phyloP scores from a whole-genome alignment of 2,888 invertebrate species.

The Ochropleura plecta region DNA sequence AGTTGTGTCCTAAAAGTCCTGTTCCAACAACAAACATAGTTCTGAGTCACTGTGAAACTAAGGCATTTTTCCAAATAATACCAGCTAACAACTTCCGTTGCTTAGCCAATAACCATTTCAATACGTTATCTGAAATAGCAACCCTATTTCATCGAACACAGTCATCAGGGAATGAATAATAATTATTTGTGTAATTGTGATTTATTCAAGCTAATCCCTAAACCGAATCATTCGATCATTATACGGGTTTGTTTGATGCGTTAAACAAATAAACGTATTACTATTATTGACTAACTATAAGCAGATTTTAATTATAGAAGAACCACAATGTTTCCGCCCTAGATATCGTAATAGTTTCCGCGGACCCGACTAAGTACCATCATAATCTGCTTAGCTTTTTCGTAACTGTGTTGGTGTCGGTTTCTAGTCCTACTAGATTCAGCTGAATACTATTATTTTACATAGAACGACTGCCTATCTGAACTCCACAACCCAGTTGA shows the following conservation, averaged over 20 bases:
- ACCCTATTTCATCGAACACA: neutral
- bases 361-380: neutral
- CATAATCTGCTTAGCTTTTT: neutral
- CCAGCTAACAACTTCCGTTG: neutral
- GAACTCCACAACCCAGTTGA: too few species aligned
- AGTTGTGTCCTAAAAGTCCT: slow-evolving; percentile 13
- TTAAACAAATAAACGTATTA: slow-evolving; percentile 21
- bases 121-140: slow-evolving; percentile 22
- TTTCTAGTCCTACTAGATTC: too few species aligned
- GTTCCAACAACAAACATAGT: slow-evolving; percentile 33
- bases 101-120: slow-evolving; percentile 7
- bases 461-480: too few species aligned
- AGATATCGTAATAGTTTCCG: too few species aligned
- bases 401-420: too few species aligned
- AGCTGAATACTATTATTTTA: too few species aligned
- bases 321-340: neutral
- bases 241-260: slow-evolving; percentile 23
- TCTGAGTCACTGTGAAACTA: neutral
- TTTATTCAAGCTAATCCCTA: slow-evolving; percentile 27
- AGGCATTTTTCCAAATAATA: neutral
- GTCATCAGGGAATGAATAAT: slow-evolving; percentile 31
- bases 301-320: neutral
- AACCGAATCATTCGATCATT: slow-evolving; percentile 32
- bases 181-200: slow-evolving; percentile 14
- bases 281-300: slow-evolving; percentile 7